Base-by-base conservation (phyloP, 2,797 vertebrate species). In the Spheniscus humboldti region DNA sequence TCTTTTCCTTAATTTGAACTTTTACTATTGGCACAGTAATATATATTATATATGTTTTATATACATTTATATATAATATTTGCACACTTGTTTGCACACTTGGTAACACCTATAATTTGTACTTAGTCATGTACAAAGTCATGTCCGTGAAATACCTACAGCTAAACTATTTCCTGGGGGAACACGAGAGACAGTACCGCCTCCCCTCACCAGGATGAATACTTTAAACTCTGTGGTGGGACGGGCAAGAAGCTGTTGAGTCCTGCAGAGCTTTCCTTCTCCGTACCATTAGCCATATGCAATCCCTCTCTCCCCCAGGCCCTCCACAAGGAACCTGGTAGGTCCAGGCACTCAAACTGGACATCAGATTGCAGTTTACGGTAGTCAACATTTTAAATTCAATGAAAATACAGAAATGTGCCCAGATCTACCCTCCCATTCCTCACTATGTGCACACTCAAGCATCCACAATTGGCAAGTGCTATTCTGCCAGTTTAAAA, bases 401-500 rank as follows among this genome's bases (percentile, higher is more conserved):
- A 73, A 47, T 1, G 10, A 59, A 91, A 83, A 86, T 39, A 67
- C 35, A 39, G 91, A 88, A 80, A 59, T 8, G 7, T 43, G 6
- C 7, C 16, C 3, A 4, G 1, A 9, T 14, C 52, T 62, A 18
- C 45, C 37, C 37, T 90, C 24, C 35, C 9, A 27, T 62, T 86
- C 2, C 0, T 80, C 10, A 28, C 52, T 7, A 10, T 0, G 1
- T 43, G 14, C 24, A 30, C 9, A 4, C 16, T 69, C 12, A 41
- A 45, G 13, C 31, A 77, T 24, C 39, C 24, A 35, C 11, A 30
- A 72, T 12, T 50, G 69, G 5, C 43, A 68, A 69, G 45, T 45
- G 50, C 31, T 53, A 3, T 48, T 91, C 41, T 76, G 50, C 33
- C 17, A 55, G 30, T n/a, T 68, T 48, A 57, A 87, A 72, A 82